Base-by-base conservation (phyloP, 2,797 vertebrate genomes). In the Clarias pachynema region DNA sequence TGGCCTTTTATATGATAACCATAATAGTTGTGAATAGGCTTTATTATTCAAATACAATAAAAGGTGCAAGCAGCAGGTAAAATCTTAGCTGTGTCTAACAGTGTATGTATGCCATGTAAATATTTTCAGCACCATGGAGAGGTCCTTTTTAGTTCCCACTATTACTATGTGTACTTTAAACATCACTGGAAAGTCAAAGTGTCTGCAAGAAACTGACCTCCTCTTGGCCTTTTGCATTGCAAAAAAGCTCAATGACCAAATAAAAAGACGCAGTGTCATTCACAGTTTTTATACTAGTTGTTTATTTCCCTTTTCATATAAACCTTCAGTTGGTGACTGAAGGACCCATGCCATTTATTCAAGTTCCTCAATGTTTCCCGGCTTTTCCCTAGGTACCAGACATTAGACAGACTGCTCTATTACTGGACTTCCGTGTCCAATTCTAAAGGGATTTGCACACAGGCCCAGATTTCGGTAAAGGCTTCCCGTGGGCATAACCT, bases 111-210 rank as follows among this genome's bases (percentile, higher is more conserved):
- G 77, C 56, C 22, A 12, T 34, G 68, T 82, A 34, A 82, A 82
- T 78, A 53, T 31, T 62, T 79, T 79, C 85, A 86, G 85, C 59
- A 86, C 85, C 85, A 83, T 69, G 85, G 85, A 86, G 65, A 86
- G 29, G 31, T 69, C 31, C 20, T 2, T 56, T 83, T 62, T 75
- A 31, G 37, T 49, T 83, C 59, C 68, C 69, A 73, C 34, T 62
- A 72, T 59, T 70, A 37, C 37, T 29, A 57, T 75, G 53, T 82
- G n/a, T 73, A 24, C 57, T 31, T 44, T 63, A 74, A 73, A 26
- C n/a, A 62, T 65, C 62, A 10, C 69, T 60, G 66, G 78, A 80
- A 80, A 80, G 60, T 65, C 15, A 65, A 49, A 29, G 37, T 69
- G 22, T 18, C 15, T 60, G 69, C 40, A 57, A 37, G 22, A 44